Conservation (phyloP, 2,797 vertebrate species). For the Coluber constrictor region DNA sequence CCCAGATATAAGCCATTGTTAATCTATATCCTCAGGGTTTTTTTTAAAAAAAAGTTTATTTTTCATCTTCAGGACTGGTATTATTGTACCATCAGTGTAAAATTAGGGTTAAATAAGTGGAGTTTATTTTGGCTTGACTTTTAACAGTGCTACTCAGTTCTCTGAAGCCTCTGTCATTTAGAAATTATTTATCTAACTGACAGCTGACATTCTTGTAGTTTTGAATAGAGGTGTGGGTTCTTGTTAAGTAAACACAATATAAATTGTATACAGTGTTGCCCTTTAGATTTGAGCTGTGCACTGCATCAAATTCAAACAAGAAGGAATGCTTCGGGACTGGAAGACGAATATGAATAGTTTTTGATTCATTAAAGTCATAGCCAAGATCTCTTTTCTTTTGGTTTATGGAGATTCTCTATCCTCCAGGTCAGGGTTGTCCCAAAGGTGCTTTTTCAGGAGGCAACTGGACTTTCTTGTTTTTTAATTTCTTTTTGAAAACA, state of each 20-base stretch:
- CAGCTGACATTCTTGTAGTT: not conserved
- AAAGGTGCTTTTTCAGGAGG: no score
- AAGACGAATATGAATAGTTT: no score
- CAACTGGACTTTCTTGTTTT: no score
- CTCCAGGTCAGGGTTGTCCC: no score
- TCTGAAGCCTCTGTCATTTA: slow-evolving; percentile 47
- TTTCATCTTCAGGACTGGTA: slow-evolving; percentile 46
- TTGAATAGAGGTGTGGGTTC: not conserved
- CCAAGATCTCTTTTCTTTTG: not conserved
- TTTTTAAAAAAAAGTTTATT: not conserved
- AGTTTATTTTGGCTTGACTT: slow-evolving; percentile 54
- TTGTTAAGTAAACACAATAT: not conserved
- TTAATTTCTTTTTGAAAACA: no score
- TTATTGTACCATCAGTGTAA: slow-evolving; percentile 51
- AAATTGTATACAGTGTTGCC: not conserved
- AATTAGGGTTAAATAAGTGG: slow-evolving; percentile 47
- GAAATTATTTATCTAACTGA: not conserved
- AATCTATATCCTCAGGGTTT: slow-evolving; percentile 60
- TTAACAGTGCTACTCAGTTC: slow-evolving; percentile 48
- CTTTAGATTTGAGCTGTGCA: not conserved
- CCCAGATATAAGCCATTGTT: slow-evolving; percentile 70
- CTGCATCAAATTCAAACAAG: not conserved
- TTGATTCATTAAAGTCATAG: not conserved
- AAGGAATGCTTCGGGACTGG: no score
- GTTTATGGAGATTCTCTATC: no score